These are phyloP conservation scores for Semnopithecus entellus DNA, from an alignment of 2,113 vertebrate genomes.

Conservation along the genomic window DNA sequence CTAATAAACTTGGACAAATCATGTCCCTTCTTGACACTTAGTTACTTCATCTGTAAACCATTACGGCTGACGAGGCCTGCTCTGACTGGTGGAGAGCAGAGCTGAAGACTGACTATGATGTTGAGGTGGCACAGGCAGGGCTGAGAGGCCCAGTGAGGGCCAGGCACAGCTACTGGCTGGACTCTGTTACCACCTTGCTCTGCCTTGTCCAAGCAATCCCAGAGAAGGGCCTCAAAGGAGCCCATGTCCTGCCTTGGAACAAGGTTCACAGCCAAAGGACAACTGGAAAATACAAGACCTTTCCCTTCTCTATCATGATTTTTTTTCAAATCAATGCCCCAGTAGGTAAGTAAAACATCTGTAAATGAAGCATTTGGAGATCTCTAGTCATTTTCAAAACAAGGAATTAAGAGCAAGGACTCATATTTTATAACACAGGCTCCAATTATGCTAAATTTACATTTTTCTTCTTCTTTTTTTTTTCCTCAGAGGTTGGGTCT, in stretches of 20 bases:
- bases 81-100: background rate
- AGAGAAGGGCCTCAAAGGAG: background rate
- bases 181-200: background rate
- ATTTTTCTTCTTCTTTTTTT: too few relatives aligned
- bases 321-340: background rate
- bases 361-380: background rate
- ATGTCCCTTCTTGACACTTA: background rate
- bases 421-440: background rate
- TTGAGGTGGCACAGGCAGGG: rapidly evolving
- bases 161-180: background rate
- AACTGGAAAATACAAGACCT: background rate
- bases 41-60: background rate
- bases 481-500: background rate
- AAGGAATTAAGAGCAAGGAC: background rate
- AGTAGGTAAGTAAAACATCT: background rate
- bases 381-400: background rate
- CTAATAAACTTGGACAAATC: background rate
- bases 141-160: background rate
- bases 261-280: background rate
- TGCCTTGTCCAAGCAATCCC: background rate
- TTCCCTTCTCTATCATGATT: background rate
- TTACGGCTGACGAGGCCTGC: background rate
- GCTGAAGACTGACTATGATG: background rate
- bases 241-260: background rate
- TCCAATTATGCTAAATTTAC: background rate